Evolutionary conservation across 2,888 invertebrate species (phyloP), one percentile per base, ranked within the genome.

Genomic region (Melangyna quadrimaculata): DNA sequence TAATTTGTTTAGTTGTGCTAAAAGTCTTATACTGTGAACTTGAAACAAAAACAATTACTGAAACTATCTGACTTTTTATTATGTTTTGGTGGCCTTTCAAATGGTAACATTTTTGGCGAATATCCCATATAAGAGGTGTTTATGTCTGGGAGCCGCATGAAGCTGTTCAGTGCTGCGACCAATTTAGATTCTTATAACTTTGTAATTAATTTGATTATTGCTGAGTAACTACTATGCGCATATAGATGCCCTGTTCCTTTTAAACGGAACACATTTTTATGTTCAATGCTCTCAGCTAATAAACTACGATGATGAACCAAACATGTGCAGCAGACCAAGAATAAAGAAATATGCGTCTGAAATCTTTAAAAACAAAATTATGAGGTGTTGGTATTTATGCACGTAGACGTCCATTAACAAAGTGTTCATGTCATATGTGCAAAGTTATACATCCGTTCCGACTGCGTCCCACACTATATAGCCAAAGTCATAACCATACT

Each of bases 381-480:
- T 45, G 45, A 27, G 19, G 27, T 45, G 65, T 43, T 29, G 29
- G 63, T 27, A 45, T 45, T 63, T 45, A 65, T 45, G 19, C 29
- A 29, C 45, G 61, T 2, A 37, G 24, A 27, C 45, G 19, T 32
- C 65, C 65, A 67, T 67, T 67, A 67, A 67, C 48, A 19, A 4
- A 65, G 35, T 48, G 14, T 22, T 67, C 35, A 29, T 67, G 48
- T 45, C 65, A 65, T 67, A 35, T 67, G 65, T 48, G 65, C 48
- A 67, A 67, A 67, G 22, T 67, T 32, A 35, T 19, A 48, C 65
- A 67, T 67, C 65, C 65, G 65, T 35, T 65, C 40, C 4, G 61
- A 43, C 24, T n/a, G 12, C 12, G 48, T 67, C 45, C 48, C 35
- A 19, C 19, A 27, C 32, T n/a, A 14, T n/a, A 14, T 37, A 48